Conservation (phyloP, 2,113 vertebrate genomes). For the Struthidea cinerea region DNA sequence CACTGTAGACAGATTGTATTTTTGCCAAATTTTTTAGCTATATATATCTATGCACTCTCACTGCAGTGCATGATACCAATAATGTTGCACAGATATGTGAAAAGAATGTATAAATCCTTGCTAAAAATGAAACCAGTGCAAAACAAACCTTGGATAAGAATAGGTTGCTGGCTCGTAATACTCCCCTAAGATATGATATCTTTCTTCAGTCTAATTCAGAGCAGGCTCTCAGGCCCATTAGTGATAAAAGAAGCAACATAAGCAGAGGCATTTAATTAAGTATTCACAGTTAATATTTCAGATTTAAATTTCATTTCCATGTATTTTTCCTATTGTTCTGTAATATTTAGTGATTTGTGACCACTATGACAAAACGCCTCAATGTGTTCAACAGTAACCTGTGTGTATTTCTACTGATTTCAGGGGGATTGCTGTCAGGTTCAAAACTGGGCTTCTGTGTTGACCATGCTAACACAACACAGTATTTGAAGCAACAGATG, state of each 20-base stretch:
- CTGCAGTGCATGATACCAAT: neutral
- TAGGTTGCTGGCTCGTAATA: neutral
- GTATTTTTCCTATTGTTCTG: neutral
- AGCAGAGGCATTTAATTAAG: neutral
- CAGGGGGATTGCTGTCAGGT: neutral
- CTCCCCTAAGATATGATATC: accelerated
- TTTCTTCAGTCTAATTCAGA: neutral
- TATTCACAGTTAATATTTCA: neutral
- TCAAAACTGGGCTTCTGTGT: neutral
- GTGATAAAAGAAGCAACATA: neutral
- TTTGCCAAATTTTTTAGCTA: neutral
- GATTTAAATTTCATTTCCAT: neutral
- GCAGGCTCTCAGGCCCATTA: neutral
- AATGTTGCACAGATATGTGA: accelerated
- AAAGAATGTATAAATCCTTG: neutral
- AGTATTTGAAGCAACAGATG: neutral
- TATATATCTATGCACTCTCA: neutral
- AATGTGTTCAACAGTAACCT: neutral
- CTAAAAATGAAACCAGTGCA: neutral
- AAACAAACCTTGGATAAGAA: neutral
- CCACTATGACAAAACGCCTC: neutral
- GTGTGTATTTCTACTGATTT: neutral
- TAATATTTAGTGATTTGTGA: neutral
- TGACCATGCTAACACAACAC: neutral
- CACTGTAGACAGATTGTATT: neutral